Evolutionary conservation across 92 coral and sea anemone genomes (phyloP), one percentile per base, ranked within the genome.

Genomic region (Zoanthus sansibaricus): DNA sequence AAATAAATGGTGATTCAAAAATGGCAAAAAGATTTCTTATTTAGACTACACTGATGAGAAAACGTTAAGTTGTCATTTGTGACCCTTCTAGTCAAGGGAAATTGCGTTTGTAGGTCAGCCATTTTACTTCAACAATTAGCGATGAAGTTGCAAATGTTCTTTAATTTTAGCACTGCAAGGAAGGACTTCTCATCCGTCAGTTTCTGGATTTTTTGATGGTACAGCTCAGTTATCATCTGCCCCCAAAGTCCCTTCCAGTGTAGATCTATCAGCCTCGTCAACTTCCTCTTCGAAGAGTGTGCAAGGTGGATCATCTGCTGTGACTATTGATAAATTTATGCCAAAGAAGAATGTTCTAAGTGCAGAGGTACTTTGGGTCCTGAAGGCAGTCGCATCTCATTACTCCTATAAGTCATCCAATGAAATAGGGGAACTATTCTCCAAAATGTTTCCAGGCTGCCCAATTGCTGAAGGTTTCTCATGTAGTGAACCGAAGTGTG

Each of bases 321-420:
- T 73, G 77, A 32, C 87, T 25, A 69, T 83, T 76, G 87, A 71
- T 83, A 59, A 83, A 0, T 83, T 83, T 83, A 67, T 71, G 77
- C 32, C 87, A 44, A 83, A 33, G 52, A 83, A 83, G 46, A 75
- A 83, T 72, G 87, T 83, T 37, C 77, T 71, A 83, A 83, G 77
- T 45, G 87, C 79, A 83, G 87, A 83, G 68, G 87, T 83, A 83
- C 87, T 83, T 71, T 71, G 87, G 87, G 66, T 83, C 47, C 77
- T 83, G 70, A 83, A 83, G 77, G 46, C 77, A 46, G 78, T 83
- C 25, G 25, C 69, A 61, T 16, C 32, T 71, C 87, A 83, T 83
- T 83, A 68, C 87, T 83, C 77, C 58, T 83, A 69, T 74, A 83
- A 15, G 30, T 69, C 87, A 32, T 83, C 76, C 71, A 75, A 83